phyloP scores from a whole-genome alignment of 2,888 invertebrate species.

The Rhagonycha fulva region DNA sequence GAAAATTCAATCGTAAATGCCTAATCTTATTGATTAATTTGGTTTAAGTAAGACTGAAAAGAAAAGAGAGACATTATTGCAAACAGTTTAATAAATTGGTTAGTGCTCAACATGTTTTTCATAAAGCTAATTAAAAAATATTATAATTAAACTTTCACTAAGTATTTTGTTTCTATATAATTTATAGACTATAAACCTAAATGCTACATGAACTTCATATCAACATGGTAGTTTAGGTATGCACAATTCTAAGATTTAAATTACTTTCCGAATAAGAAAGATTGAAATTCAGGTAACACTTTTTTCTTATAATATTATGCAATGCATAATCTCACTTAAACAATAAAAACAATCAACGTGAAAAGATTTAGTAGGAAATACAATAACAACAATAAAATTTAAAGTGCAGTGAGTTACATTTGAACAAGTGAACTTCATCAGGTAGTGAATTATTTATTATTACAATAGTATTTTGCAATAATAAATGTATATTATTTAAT shows the following conservation, averaged over 20 bases:
- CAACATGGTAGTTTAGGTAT: neutral
- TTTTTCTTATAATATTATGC: neutral
- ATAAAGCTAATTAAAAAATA: slow-evolving; percentile 29
- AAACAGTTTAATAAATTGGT: slow-evolving; percentile 33
- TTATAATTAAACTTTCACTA: slow-evolving; percentile 21
- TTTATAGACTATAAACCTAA: slow-evolving; percentile 11
- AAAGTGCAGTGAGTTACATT: neutral
- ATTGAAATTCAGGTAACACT: neutral
- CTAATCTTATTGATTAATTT: too few species aligned
- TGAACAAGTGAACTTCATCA: neutral
- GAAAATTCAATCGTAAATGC: too few species aligned
- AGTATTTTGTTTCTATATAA: slow-evolving; percentile 8
- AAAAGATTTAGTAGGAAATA: neutral
- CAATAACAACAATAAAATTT: neutral
- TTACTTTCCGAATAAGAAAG: neutral
- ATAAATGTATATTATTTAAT: neutral
- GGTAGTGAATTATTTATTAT: neutral
- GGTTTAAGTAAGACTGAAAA: neutral
- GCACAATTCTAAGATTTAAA: neutral
- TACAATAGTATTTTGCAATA: neutral
- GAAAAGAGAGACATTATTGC: slow-evolving; percentile 16
- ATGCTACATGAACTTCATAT: slow-evolving; percentile 8
- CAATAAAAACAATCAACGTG: neutral
- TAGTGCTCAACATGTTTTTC: slow-evolving; percentile 31
- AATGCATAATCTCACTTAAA: neutral